phyloP scores from a whole-genome alignment of 1,140 invertebrate genomes.

The Ostrea edulis region DNA sequence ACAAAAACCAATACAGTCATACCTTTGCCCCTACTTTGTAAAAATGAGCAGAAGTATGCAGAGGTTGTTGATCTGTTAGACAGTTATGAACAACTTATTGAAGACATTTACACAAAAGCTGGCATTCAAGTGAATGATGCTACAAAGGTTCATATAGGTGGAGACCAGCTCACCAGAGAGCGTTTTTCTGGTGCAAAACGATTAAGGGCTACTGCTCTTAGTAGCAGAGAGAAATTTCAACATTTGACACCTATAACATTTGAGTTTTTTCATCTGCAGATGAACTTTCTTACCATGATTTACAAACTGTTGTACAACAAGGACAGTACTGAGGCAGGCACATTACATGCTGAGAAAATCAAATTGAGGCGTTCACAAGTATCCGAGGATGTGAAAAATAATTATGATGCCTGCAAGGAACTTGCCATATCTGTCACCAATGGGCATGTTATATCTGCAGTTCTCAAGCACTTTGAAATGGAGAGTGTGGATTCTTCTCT shows the following conservation, averaged over 20 bases:
- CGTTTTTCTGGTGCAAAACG: constrained; percentile 58
- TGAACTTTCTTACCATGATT: constrained; percentile 50
- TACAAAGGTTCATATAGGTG: constrained; percentile 51
- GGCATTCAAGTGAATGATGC: constrained; percentile 1
- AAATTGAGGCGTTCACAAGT: constrained; percentile 35
- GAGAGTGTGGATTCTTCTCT: constrained; percentile 1
- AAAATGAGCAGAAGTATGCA: constrained; percentile 4
- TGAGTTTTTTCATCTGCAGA: constrained; percentile 60
- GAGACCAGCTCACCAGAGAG: constrained; percentile 56
- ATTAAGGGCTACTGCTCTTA: constrained; percentile 42
- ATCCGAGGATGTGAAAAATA: constrained; percentile 49
- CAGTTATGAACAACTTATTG: neutral
- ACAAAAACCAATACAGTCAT: neutral
- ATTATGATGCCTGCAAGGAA: constrained; percentile 51
- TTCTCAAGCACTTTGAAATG: constrained; percentile 40
- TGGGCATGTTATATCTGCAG: constrained; percentile 40
- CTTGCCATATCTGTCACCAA: constrained; percentile 38
- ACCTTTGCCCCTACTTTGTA: constrained; percentile 1
- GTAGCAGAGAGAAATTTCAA: constrained; percentile 45
- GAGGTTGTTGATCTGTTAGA: neutral
- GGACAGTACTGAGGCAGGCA: constrained; percentile 39
- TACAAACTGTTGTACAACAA: constrained; percentile 52
- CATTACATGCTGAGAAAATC: constrained; percentile 40
- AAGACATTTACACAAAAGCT: constrained; percentile 39
- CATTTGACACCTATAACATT: constrained; percentile 58